Base-by-base conservation (phyloP, 2,113 vertebrate genomes). In the Psittacula cyanocephala region DNA sequence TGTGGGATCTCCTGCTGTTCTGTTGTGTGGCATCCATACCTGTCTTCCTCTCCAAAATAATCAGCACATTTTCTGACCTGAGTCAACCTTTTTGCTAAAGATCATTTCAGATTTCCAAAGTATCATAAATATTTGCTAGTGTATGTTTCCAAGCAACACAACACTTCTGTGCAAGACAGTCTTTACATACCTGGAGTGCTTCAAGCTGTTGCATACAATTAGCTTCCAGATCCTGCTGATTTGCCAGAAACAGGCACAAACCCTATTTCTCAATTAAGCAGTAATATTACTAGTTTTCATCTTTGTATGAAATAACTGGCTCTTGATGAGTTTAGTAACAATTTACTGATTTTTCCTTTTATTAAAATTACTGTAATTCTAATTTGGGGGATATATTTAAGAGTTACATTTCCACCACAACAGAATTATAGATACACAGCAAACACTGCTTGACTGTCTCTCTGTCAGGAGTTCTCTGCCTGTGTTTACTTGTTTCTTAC, bases 101-200 rank as follows among this genome's bases (percentile, higher is more conserved):
- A 76, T 76, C 2, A 76, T 44, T 85, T 88, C 28, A 74, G 46
- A 69, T 93, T 89, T 87, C 55, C 55, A 70, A 81, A 87, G 43
- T 60, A 33, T 88, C 53, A 49, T 62, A 75, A 89, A 87, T 78
- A 71, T 50, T 94, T 81, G 43, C 27, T 93, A 71, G 78, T 31
- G 20, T 70, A 4, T 68, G 81, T 94, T 78, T 96, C 91, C 47
- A 91, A 52, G 91, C 87, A 94, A 71, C 87, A 6, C 55, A 87
- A 89, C 43, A 76, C 39, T 81, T 87, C 41, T 81, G 31, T 92
- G 50, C 43, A 93, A 89, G 81, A 81, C 37, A 60, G 43, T 59
- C 65, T 67, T 87, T 81, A 75, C 64, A 87, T 95, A 93, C 84
- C 70, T 89, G 62, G 43, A 64, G 33, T 37, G 65, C 62, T 96